Base-by-base conservation (phyloP, 2,113 vertebrate species). In the Pygoscelis adeliae region DNA sequence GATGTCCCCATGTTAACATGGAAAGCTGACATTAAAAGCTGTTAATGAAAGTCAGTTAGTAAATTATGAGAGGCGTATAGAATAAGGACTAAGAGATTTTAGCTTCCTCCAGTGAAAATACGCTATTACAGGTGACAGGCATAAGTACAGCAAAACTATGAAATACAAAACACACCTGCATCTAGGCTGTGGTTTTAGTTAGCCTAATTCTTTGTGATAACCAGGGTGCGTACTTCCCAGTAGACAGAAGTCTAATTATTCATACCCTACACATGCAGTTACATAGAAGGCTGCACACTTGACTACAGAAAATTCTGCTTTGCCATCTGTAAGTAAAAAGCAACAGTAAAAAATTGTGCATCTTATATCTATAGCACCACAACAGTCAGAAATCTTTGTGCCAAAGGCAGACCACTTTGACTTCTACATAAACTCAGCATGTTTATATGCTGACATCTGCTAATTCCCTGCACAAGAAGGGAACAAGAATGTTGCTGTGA, bases 1-100 rank as follows among this genome's bases (percentile, higher is more conserved):
- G 10, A 26, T 15, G 12, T 32, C 5, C 50, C 3, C 32, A 3
- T 2, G 17, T 20, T 25, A n/a, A 34, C 6, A 42, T 8, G 6
- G 4, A 58, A 86, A 83, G 65, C 4, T 50, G 56, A 19, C 30
- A 36, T 52, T 62, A 73, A 66, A 89, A 84, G 18, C 26, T 42
- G 13, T 20, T 65, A 42, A 47, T 19, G 19, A 19, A 46, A 59
- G 8, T 17, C 73, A 52, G 14, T 23, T 22, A 73, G 15, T 8
- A 76, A 76, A 47, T 83, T n/a, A 67, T 34, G 23, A 47, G 22
- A 70, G n/a, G 4, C 26, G 4, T 13, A 32, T 2, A 52, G 27
- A 73, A 46, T 23, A 69, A 86, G 21, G 36, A 88, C 32, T 32
- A 56, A 70, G 26, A 90, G 4, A 47, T 4, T 62, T 56, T 3